Base-by-base conservation (phyloP, 2,113 vertebrate species). In the Daphoenositta chrysoptera region DNA sequence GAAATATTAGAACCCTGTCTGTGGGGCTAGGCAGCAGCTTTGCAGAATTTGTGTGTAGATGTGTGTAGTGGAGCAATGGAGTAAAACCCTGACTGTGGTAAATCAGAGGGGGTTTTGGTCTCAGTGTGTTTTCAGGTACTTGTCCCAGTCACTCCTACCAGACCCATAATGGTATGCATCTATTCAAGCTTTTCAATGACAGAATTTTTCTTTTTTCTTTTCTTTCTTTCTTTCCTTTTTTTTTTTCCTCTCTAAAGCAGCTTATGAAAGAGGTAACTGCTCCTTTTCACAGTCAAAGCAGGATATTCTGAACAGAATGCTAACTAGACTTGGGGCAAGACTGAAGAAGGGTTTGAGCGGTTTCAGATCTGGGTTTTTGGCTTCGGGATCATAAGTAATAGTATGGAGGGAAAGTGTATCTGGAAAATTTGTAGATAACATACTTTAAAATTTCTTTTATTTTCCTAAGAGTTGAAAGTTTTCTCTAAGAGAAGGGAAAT, bases 261-360 rank as follows among this genome's bases (percentile, higher is more conserved):
- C 94, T 92, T 90, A 84, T 93, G 87, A 93, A 94, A 95, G 95
- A 92, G 65, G 93, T 94, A 94, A 87, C 94, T 94, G 87, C 94
- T 95, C 73, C 96, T 94, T 95, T 97, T 96, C 96, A 94, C 91
- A 95, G 93, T 93, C 87, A 94, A 93, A 96, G 87, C 42, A 70
- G 92, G 56, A 69, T 73, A 96, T 92, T 93, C 96, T 96, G 94
- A 94, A 95, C 87, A 63, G 93, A 96, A 96, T 96, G 87, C 33
- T 96, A 93, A 96, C 82, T 95, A 96, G 89, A 93, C 16, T 83
- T 89, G 48, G 18, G 70, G 70, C 45, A 50, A 88, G 71, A 68
- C 66, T 73, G 66, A 45, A 82, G 66, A 85, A 84, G 18, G 19
- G 4, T 69, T 86, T 89, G 31, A 73, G 35, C 16, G 0, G 87